Evolutionary conservation across 2,113 vertebrate species (phyloP), one percentile per base, ranked within the genome.

Genomic region (Megaceryle torquata): DNA sequence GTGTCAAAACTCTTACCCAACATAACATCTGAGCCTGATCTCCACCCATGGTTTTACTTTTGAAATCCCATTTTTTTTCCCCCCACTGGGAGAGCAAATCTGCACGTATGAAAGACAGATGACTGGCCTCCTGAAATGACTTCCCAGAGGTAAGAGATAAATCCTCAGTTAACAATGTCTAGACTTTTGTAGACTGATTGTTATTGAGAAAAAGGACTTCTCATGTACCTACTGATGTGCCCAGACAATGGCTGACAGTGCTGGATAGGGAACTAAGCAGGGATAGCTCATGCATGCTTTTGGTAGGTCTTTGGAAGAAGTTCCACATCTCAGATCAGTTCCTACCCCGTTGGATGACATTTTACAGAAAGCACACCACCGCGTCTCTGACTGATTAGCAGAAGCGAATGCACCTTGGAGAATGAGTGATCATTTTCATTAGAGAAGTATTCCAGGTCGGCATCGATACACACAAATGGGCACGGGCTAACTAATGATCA

Each of bases 1-100:
- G n/a, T 10, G 5, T 19, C 21, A 41, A 68, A 88, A 24, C 14
- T 18, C 41, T 53, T 3, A 14, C 41, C 65, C 59, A 88, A 8
- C 0, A 1, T 6, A 69, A 29, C 17, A 35, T 22, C 39, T 44
- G 21, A 78, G 60, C 10, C 54, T 0, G 0, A 68, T 37, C 56
- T 74, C 39, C 39, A 74, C 44, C 54, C 39, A 46, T 4, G 13
- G 4, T 81, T 78, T 26, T 69, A 29, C 37, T 68, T 81, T 59
- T 72, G 37, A 69, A 85, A 57, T 68, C 44, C 6, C 13, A 16
- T 56, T 90, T 78, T 12, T 81, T 77, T 54, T 39, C 37, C 37
- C 37, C 37, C 39, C 15, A 81, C 44, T 7, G n/a, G n/a, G 53
- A 87, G 15, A 68, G 29, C 57, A 87, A 82, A 85, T n/a, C 22